Evolutionary conservation across 2,113 vertebrate genomes (phyloP).

Genomic region (Silurus glanis): DNA sequence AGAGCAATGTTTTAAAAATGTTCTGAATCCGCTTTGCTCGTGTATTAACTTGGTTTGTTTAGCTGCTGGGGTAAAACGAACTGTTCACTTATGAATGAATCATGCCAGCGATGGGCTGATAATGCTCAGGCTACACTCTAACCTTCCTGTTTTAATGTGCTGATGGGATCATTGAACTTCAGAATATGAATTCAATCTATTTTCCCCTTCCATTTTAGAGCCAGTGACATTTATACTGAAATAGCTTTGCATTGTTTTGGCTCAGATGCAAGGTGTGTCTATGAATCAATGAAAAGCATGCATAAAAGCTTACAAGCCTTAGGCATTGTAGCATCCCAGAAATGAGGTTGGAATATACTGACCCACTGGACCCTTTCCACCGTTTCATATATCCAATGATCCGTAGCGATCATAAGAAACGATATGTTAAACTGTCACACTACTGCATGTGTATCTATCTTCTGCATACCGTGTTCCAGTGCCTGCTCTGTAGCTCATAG

Average conservation of each 20-base stretch:
- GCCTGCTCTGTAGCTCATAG: slow-evolving; percentile 30
- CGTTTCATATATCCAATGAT: slow-evolving; percentile 72
- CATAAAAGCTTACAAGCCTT: slow-evolving; percentile 54
- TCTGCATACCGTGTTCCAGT: slow-evolving; percentile 48
- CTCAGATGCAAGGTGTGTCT: background rate
- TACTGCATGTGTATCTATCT: slow-evolving; percentile 67
- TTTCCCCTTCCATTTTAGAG: background rate
- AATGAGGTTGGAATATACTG: slow-evolving; percentile 65
- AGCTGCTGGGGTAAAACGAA: background rate
- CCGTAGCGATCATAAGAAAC: slow-evolving; percentile 55
- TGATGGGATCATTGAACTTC: background rate
- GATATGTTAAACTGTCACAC: slow-evolving; percentile 66
- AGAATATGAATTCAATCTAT: background rate
- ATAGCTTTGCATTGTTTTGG: background rate
- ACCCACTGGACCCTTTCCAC: slow-evolving; percentile 58
- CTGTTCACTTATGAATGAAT: background rate
- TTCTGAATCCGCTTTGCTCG: background rate
- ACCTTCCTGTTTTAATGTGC: background rate
- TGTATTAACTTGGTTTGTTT: background rate
- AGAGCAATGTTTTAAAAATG: background rate
- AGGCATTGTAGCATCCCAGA: slow-evolving; percentile 54
- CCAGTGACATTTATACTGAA: background rate
- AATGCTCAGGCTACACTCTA: slow-evolving; percentile 5
- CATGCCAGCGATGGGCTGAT: background rate
- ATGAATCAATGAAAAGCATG: slow-evolving; percentile 35